Percentiles rank a stretch among this genome's conserved stretches.
These are phyloP conservation scores for Carassius auratus DNA, from an alignment of 2,113 vertebrate species.

Conservation along the genomic window DNA sequence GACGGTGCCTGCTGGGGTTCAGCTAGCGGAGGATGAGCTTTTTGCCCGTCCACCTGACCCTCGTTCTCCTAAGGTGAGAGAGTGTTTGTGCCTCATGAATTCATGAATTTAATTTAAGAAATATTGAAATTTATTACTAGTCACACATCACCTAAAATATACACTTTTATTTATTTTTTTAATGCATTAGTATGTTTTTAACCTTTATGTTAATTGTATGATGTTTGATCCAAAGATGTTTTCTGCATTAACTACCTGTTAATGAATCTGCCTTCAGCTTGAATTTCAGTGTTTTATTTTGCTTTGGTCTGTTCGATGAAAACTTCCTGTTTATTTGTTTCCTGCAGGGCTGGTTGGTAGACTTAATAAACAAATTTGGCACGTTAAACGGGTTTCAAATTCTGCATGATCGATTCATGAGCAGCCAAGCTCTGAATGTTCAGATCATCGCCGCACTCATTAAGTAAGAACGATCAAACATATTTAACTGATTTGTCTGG, in stretches of 20 bases:
- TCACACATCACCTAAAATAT: too few relatives aligned
- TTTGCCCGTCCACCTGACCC: slow-evolving; percentile 97
- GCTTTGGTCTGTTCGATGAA: slow-evolving; percentile 27
- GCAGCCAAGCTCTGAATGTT: slow-evolving; percentile 97
- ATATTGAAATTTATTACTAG: neutral
- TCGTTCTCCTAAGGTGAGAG: slow-evolving; percentile 91
- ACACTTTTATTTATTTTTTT: too few relatives aligned
- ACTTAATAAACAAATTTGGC: slow-evolving; percentile 99
- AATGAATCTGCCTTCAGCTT: neutral
- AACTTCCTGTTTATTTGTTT: slow-evolving; percentile 26
- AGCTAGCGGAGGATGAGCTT: slow-evolving; percentile 96
- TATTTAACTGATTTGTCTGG: neutral
- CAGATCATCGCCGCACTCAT: slow-evolving; percentile 99
- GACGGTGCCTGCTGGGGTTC: slow-evolving; percentile 93
- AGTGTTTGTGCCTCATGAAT: neutral
- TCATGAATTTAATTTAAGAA: neutral
- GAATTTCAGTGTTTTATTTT: neutral
- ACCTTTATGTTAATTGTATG: neutral
- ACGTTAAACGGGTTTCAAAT: slow-evolving; percentile 99
- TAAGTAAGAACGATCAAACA: slow-evolving; percentile 83
- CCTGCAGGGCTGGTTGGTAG: slow-evolving; percentile 95
- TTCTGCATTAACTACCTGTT: neutral
- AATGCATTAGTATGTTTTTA: neutral
- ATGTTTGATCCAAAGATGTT: neutral
- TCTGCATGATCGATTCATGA: slow-evolving; percentile 98